phyloP scores from a whole-genome alignment of 2,888 invertebrate genomes.

The Lydus trimaculatus region DNA sequence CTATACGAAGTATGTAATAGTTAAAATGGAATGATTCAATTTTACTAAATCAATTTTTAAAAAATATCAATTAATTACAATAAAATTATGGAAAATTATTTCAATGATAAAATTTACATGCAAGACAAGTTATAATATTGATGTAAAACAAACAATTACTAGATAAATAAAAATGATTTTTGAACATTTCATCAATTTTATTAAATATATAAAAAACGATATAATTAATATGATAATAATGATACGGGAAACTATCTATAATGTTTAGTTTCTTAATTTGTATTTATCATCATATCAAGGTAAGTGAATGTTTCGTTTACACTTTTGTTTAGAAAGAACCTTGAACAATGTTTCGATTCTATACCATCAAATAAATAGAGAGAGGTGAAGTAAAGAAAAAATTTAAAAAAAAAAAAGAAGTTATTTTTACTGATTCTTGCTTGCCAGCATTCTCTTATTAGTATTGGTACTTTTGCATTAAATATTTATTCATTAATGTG shows the following conservation, averaged over 20 bases:
- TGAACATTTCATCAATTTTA: background rate
- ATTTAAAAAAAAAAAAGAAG: constrained; percentile 36
- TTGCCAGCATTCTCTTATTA: constrained; percentile 45
- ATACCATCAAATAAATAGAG: constrained; percentile 39
- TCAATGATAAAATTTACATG: background rate
- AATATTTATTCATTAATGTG: constrained; percentile 44
- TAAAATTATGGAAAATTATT: too few relatives aligned
- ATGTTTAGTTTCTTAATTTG: constrained; percentile 34
- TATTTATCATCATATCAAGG: constrained; percentile 48
- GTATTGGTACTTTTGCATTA: constrained; percentile 19
- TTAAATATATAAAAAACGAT: background rate
- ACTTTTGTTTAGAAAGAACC: constrained; percentile 51
- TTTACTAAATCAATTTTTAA: too few relatives aligned
- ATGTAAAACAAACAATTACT: background rate
- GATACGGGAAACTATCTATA: constrained; percentile 25
- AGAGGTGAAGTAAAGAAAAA: constrained; percentile 25
- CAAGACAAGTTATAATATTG: background rate
- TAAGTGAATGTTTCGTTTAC: constrained; percentile 49
- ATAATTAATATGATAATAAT: constrained; percentile 15
- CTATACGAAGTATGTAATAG: too few relatives aligned
- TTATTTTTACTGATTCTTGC: constrained; percentile 46
- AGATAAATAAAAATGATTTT: background rate
- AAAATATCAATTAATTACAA: background rate
- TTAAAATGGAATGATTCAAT: too few relatives aligned
- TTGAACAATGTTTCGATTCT: constrained; percentile 47